These are phyloP conservation scores for Embiotoca jacksoni DNA, from an alignment of 2,113 vertebrate species.

Conservation along the genomic window DNA sequence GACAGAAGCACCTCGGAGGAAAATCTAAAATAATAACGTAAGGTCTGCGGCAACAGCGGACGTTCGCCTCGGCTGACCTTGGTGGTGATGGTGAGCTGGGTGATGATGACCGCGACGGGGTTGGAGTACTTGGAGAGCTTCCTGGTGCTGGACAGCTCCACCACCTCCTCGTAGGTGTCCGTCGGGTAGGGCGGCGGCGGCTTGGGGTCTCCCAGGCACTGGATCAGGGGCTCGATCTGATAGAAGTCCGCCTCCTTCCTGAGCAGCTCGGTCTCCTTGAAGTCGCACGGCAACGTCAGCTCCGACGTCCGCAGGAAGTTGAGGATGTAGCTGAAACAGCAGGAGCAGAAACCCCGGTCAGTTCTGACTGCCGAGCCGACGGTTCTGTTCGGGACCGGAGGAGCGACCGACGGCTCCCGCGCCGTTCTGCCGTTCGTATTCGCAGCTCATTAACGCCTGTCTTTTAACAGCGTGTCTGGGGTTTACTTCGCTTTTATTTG, in stretches of 20 bases:
- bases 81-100: conserved; percentile 96
- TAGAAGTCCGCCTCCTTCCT: conserved; percentile 96
- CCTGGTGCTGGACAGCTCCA: conserved; percentile 96
- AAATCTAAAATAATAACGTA: too few species aligned
- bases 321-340: conserved; percentile 91
- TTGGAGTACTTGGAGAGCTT: conserved; percentile 99
- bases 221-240: conserved; percentile 95
- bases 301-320: conserved; percentile 97
- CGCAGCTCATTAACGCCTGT: too few species aligned
- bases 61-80: conserved; percentile 70
- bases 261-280: conserved; percentile 93
- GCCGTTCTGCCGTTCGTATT: too few species aligned
- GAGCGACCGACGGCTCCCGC: too few species aligned
- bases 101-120: conserved; percentile 97
- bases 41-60: too few species aligned
- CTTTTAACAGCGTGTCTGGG: too few species aligned
- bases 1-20: too few species aligned
- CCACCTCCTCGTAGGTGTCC: conserved; percentile 97
- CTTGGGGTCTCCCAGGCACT: conserved; percentile 96
- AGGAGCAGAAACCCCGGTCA: too few species aligned
- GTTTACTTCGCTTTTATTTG: too few species aligned
- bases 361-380: too few species aligned
- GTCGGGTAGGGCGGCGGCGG: conserved; percentile 89
- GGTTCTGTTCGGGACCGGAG: too few species aligned
- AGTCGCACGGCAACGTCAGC: conserved; percentile 93